A percentile compares a stretch with the other conserved stretches of the same genome.
phyloP scores from a whole-genome alignment of 2,113 vertebrate species.

The Phyllostomus discolor region DNA sequence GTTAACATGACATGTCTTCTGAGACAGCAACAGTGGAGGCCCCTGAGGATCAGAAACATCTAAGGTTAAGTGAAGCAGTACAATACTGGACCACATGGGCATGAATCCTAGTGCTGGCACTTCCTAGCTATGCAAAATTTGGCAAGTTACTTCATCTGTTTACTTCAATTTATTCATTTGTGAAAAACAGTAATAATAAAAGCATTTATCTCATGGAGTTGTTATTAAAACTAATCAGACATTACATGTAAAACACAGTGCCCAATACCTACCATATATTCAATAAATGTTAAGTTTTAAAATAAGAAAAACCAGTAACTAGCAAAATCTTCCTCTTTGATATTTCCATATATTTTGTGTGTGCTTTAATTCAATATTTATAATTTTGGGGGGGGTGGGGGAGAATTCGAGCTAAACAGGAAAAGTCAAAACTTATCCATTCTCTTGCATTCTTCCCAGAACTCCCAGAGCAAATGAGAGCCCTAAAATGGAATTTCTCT shows the following conservation, averaged over 20 bases:
- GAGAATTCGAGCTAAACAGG: not conserved
- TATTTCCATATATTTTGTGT: not conserved
- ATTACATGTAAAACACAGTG: not conserved
- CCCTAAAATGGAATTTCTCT: not conserved
- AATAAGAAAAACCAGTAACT: not conserved
- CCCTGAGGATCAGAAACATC: not conserved
- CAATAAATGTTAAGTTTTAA: not conserved
- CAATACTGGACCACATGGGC: not conserved
- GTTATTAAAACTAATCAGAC: not conserved
- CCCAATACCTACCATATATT: not conserved
- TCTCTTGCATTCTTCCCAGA: not conserved
- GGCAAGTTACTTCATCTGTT: not conserved
- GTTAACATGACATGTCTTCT: not conserved
- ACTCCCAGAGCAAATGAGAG: not conserved
- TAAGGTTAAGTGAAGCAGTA: not conserved
- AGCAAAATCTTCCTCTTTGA: not conserved
- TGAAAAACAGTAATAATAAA: not conserved
- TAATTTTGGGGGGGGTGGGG: not conserved
- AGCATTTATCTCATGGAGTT: not conserved
- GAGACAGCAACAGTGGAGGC: not conserved
- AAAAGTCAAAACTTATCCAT: not conserved
- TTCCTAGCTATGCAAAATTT: not conserved
- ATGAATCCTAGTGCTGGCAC: not conserved
- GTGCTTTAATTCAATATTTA: not conserved
- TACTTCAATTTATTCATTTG: not conserved